Percentiles rank a stretch among this genome's conserved stretches.
Evolutionary conservation across 2,113 vertebrate genomes (phyloP).

Genomic region (Hypanus sabinus): DNA sequence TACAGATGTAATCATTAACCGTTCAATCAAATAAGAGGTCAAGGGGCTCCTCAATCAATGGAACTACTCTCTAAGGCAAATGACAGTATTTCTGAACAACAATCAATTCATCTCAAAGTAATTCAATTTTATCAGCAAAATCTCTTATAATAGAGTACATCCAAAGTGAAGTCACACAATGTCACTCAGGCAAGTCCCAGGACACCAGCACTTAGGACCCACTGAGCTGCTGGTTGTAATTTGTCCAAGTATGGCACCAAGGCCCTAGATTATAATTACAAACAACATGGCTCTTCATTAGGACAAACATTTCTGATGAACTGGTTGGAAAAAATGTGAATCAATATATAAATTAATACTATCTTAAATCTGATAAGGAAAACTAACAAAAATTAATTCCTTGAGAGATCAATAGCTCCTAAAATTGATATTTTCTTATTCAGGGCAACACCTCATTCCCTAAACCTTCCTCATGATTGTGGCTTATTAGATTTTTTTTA

Average conservation of each 20-base stretch:
- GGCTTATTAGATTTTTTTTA: no score
- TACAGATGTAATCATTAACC: background rate
- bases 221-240: background rate
- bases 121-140: slow-evolving; percentile 5
- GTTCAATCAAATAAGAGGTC: no score
- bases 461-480: background rate
- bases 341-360: background rate
- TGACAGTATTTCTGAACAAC: background rate
- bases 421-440: background rate
- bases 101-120: background rate
- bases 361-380: background rate
- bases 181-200: background rate
- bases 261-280: background rate
- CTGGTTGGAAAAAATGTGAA: background rate
- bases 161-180: background rate
- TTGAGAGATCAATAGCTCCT: background rate
- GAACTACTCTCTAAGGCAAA: background rate
- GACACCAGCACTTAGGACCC: background rate
- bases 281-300: background rate
- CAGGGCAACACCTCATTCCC: background rate
- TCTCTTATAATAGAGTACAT: background rate
- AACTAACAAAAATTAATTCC: background rate
- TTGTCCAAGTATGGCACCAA: background rate
- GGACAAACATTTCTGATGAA: background rate
- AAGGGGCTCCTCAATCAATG: slow-evolving; percentile 5